phyloP scores from a whole-genome alignment of 2,113 vertebrate species.

The Cochlearius cochlearius region DNA sequence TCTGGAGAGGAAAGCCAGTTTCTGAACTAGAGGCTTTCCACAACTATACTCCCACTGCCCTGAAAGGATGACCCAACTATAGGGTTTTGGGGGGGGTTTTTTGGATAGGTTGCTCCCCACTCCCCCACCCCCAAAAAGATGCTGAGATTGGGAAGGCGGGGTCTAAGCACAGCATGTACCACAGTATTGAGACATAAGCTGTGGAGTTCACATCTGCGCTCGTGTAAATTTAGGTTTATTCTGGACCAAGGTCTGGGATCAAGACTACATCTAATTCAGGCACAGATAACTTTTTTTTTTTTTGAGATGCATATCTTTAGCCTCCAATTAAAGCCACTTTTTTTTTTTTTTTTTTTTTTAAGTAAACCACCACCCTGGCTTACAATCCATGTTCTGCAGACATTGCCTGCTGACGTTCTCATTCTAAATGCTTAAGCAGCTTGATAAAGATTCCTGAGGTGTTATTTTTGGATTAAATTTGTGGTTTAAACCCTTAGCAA shows the following conservation, averaged over 20 bases:
- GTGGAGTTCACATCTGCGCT: not conserved
- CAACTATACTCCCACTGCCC: not conserved
- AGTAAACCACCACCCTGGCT: not conserved
- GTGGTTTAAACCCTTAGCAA: not conserved
- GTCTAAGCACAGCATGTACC: not conserved
- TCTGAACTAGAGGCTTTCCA: not conserved
- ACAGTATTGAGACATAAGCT: rapidly evolving
- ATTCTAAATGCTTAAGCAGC: not conserved
- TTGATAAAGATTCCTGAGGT: not conserved
- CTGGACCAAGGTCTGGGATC: not conserved
- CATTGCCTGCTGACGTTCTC: not conserved
- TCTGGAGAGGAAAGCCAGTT: not conserved
- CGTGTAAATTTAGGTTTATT: not conserved
- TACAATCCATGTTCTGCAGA: not conserved
- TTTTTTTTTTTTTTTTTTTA: not conserved
- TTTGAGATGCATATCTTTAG: not conserved
- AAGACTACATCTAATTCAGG: not conserved
- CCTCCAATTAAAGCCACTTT: not conserved
- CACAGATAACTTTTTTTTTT: not conserved
- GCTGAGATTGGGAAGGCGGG: not conserved
- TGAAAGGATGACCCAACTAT: not conserved
- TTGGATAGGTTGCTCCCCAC: not conserved
- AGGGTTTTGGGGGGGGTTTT: too few species aligned
- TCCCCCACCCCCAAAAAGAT: not conserved
- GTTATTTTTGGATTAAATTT: not conserved